These are phyloP conservation scores for Sitophilus oryzae DNA, from an alignment of 1,140 invertebrate species.

Conservation along the genomic window DNA sequence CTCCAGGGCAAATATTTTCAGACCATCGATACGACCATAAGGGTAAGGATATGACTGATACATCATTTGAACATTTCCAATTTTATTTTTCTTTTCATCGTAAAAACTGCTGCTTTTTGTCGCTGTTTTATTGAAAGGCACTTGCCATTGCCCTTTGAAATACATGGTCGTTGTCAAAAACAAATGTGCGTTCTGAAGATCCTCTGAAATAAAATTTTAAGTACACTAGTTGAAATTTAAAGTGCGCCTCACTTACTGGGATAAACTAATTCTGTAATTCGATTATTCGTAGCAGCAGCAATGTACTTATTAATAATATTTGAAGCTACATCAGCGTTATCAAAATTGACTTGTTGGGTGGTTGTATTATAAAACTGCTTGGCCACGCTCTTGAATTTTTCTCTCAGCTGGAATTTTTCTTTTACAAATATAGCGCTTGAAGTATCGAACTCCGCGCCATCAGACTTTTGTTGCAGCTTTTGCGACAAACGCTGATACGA, in stretches of 20 bases:
- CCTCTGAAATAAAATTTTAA: slow-evolving; percentile 35
- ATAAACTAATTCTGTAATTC: slow-evolving; percentile 58
- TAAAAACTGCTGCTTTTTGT: slow-evolving; percentile 54
- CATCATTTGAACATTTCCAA: slow-evolving; percentile 59
- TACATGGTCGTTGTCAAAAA: slow-evolving; percentile 72
- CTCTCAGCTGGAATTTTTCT: slow-evolving; percentile 30
- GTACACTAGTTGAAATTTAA: not conserved
- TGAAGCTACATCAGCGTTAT: slow-evolving; percentile 41
- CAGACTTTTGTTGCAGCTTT: slow-evolving; percentile 19
- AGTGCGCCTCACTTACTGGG: slow-evolving; percentile 41
- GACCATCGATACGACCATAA: slow-evolving; percentile 47
- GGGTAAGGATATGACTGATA: slow-evolving; percentile 49
- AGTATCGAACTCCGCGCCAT: slow-evolving; percentile 32
- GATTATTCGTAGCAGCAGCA: slow-evolving; percentile 55
- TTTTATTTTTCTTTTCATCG: slow-evolving; percentile 46
- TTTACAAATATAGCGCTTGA: slow-evolving; percentile 39
- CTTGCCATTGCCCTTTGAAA: slow-evolving; percentile 77
- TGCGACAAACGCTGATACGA: slow-evolving; percentile 39
- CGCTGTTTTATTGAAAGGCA: slow-evolving; percentile 58
- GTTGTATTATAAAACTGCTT: slow-evolving; percentile 51
- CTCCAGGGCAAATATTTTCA: slow-evolving; percentile 62
- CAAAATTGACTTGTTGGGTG: slow-evolving; percentile 56
- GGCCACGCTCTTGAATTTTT: slow-evolving; percentile 25
- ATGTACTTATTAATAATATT: slow-evolving; percentile 62
- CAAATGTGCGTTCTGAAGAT: slow-evolving; percentile 52